Percentiles rank a stretch among this genome's conserved stretches.
phyloP scores from a whole-genome alignment of 1,140 invertebrate species.

The Pemphigus obesinymphae region DNA sequence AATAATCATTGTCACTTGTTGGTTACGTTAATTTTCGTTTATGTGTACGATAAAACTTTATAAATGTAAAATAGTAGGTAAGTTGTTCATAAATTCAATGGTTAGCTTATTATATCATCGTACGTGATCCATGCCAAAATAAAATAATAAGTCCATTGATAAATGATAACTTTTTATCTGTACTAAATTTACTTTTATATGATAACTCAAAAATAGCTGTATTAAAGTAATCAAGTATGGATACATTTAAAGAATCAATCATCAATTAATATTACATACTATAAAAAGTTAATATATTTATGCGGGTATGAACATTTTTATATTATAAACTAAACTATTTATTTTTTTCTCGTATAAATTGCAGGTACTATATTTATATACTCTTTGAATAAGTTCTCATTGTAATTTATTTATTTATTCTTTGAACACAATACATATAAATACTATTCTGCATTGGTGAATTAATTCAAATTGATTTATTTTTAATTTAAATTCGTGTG shows the following conservation, averaged over 20 bases:
- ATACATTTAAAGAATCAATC: not conserved
- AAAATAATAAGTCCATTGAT: not conserved
- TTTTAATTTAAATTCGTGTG: not conserved
- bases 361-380: not conserved
- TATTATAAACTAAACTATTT: not conserved
- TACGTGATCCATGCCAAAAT: not conserved
- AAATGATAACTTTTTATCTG: not conserved
- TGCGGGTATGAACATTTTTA: not conserved
- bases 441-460: not conserved
- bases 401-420: not conserved
- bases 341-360: not conserved
- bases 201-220: not conserved
- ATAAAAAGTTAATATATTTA: too few species aligned
- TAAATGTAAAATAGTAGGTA: not conserved
- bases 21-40: not conserved
- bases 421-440: not conserved
- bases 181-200: not conserved
- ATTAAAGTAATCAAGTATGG: not conserved
- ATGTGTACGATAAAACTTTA: not conserved
- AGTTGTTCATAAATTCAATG: not conserved
- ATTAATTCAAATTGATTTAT: not conserved
- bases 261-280: not conserved
- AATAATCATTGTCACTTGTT: not conserved
- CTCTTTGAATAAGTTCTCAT: not conserved
- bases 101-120: not conserved